A percentile compares a stretch with the other conserved stretches of the same genome.
Evolutionary conservation across 1,140 invertebrate species (phyloP).

Genomic region (Uloborus diversus): DNA sequence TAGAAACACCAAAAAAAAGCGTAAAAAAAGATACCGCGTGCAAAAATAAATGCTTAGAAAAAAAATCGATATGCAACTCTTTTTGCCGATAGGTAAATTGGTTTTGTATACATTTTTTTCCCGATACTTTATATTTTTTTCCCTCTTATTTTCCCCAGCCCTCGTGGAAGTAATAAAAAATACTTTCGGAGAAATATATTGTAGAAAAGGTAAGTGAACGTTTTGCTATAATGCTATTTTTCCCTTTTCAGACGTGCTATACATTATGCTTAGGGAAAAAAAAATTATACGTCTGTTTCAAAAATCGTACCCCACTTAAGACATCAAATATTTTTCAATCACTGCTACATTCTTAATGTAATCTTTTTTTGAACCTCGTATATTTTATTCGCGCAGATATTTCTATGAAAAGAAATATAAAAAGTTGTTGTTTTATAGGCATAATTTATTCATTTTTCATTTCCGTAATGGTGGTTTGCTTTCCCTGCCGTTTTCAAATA

Average conservation of each 20-base stretch:
- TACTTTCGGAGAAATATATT: slow-evolving; percentile 16
- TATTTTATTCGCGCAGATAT: not conserved
- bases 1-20: slow-evolving; percentile 31
- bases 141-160: not conserved
- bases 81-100: slow-evolving; percentile 52
- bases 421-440: not conserved
- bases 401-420: no score
- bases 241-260: not conserved
- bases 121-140: not conserved
- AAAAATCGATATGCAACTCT: slow-evolving; percentile 31
- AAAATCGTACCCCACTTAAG: slow-evolving; percentile 22
- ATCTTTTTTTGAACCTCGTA: not conserved
- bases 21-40: not conserved
- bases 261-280: no score
- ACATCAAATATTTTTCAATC: slow-evolving; percentile 44
- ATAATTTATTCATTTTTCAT: not conserved
- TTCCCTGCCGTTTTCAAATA: no score
- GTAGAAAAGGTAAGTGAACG: slow-evolving; percentile 15
- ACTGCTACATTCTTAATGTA: slow-evolving; percentile 8
- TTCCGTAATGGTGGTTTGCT: no score
- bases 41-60: not conserved
- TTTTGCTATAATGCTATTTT: slow-evolving; percentile 25
- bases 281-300: not conserved
- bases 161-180: not conserved
- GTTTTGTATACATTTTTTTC: slow-evolving; percentile 47